These are phyloP conservation scores for Tipula helvola DNA, from an alignment of 2,888 invertebrate species.

Conservation along the genomic window DNA sequence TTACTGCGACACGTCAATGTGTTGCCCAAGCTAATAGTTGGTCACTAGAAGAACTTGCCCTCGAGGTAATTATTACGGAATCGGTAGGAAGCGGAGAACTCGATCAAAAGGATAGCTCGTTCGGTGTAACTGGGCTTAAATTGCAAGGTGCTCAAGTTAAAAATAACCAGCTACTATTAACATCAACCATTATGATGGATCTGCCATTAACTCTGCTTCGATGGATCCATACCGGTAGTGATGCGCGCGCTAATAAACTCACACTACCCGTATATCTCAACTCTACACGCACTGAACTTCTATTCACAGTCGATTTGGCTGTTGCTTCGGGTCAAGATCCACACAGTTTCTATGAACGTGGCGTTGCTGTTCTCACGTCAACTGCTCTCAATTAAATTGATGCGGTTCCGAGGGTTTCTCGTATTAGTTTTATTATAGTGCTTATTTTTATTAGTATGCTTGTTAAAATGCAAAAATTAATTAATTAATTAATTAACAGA, in stretches of 20 bases:
- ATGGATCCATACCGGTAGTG: conserved; percentile 58
- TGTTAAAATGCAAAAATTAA: background rate
- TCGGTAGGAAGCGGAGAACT: conserved; percentile 38
- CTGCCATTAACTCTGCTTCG: conserved; percentile 77
- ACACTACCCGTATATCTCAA: conserved; percentile 95
- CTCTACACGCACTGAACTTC: conserved; percentile 83
- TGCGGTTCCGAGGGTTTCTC: background rate
- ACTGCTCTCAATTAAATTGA: conserved; percentile 64
- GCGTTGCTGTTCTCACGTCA: conserved; percentile 92
- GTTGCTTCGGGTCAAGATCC: conserved; percentile 83
- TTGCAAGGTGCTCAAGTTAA: conserved; percentile 93
- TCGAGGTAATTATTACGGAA: conserved; percentile 48
- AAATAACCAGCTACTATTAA: conserved; percentile 77
- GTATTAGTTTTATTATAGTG: background rate
- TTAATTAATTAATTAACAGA: background rate
- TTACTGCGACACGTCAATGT: conserved; percentile 96
- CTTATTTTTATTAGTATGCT: background rate
- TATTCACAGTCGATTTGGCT: conserved; percentile 91
- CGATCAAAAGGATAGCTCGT: conserved; percentile 49
- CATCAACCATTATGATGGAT: conserved; percentile 91
- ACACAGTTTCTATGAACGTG: conserved; percentile 96
- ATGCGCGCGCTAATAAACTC: conserved; percentile 49
- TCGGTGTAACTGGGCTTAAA: conserved; percentile 70
- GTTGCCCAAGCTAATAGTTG: conserved; percentile 94
- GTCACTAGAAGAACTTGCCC: conserved; percentile 88